phyloP scores from a whole-genome alignment of 1,140 invertebrate species.

The Lycorma delicatula region DNA sequence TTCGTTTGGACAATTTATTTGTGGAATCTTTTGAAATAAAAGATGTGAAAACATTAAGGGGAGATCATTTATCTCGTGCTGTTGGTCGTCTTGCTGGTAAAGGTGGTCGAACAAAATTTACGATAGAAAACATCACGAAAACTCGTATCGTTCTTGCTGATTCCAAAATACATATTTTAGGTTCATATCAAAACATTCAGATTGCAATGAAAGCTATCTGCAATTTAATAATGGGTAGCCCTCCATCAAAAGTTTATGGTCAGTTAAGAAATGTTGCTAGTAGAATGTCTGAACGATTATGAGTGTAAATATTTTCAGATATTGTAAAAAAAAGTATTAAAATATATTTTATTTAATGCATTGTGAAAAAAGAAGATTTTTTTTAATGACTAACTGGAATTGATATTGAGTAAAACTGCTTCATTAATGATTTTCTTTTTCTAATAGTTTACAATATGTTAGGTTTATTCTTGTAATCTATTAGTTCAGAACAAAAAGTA shows the following conservation, averaged over 20 bases:
- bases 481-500: too few species aligned
- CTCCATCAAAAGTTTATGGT: constrained; percentile 93
- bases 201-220: constrained; percentile 92
- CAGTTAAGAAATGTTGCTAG: constrained; percentile 77
- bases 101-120: constrained; percentile 94
- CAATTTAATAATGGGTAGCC: constrained; percentile 93
- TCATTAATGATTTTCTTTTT: too few species aligned
- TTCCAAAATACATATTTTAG: constrained; percentile 93
- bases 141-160: constrained; percentile 97
- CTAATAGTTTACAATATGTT: too few species aligned
- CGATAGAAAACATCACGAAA: constrained; percentile 98
- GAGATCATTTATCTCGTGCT: constrained; percentile 91
- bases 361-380: too few species aligned
- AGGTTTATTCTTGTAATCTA: too few species aligned
- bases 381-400: too few species aligned
- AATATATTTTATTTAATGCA: too few species aligned
- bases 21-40: constrained; percentile 95
- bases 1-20: constrained; percentile 95
- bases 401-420: too few species aligned
- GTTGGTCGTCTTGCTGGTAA: constrained; percentile 96
- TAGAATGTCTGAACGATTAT: constrained; percentile 48
- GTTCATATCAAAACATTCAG: constrained; percentile 96
- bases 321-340: too few species aligned
- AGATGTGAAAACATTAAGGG: constrained; percentile 93
- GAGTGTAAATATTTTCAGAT: constrained; percentile 5